Evolutionary conservation across 2,113 vertebrate genomes (phyloP), one percentile per base, ranked within the genome.

Genomic region (Gavialis gangeticus): DNA sequence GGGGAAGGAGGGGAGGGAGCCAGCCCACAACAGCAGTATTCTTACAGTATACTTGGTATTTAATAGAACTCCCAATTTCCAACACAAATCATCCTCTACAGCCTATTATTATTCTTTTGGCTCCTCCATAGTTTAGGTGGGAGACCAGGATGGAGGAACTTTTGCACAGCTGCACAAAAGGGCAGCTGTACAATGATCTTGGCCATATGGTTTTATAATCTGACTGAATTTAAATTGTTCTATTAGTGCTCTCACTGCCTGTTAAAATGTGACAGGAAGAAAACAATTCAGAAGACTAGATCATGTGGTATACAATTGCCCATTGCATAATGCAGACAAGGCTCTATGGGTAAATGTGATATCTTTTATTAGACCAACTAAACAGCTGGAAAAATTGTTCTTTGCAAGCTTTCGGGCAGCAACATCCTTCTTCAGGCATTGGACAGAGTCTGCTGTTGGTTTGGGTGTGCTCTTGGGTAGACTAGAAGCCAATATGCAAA

Each of bases 141-240:
- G 27, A 75, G 71, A 2, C 2, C n/a, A 56, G 22, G 46, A 15
- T n/a, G 88, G 62, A 60, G 16, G 6, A 17, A 54, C 28, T 82
- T 34, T 27, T 14, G 1, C 1, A 22, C 66, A 94, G 75, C 30
- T 2, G 0, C 0, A 0, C 24, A 34, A 2, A 5, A 69, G 19
- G 78, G n/a, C 46, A 34, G 25, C 24, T 6, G 5, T 73, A 73
- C 60, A 59, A 0, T 27, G 57, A 25, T 82, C 14, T 55, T 4
- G 3, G 34, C 25, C 82, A 76, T 54, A 79, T 76, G 19, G 46
- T 59, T 57, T 90, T 37, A 46, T 46, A 64, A 5, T 64, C 63
- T 57, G 75, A 57, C 15, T 24, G 78, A 16, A 55, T 69, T 64
- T 27, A 64, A 64, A 28, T 27, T 28, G 13, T 15, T 28, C 28